A percentile compares a stretch with the other conserved stretches of the same genome.
These are phyloP conservation scores for Rhynchonycteris naso DNA, from an alignment of 2,797 vertebrate species.

Conservation along the genomic window DNA sequence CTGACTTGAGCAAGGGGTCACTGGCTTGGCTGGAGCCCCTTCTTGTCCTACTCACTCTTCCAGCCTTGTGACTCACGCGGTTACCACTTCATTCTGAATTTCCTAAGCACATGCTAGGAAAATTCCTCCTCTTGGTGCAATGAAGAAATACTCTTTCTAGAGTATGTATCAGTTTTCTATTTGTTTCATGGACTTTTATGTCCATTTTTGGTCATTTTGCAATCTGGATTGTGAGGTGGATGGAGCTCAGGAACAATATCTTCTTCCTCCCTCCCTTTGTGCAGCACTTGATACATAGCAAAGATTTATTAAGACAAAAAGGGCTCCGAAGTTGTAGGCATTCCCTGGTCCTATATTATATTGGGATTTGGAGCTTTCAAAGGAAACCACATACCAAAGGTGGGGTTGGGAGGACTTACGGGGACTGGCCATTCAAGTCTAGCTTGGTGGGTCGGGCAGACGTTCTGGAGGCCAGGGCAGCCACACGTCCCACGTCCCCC, in stretches of 20 bases:
- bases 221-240: background rate
- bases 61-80: background rate
- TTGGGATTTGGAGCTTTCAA: background rate
- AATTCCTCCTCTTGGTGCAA: background rate
- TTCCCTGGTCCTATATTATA: background rate
- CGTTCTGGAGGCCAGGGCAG: conserved; percentile 81
- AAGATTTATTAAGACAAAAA: background rate
- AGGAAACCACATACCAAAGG: background rate
- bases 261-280: background rate
- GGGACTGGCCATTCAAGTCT: conserved; percentile 84
- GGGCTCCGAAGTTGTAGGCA: background rate
- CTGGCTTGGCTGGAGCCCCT: too few species aligned
- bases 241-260: background rate
- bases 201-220: background rate
- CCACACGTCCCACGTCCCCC: conserved; percentile 83
- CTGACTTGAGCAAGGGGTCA: background rate
- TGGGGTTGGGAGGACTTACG: conserved; percentile 75
- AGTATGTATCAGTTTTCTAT: background rate
- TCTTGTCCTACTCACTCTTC: background rate
- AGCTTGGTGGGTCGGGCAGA: conserved; percentile 84
- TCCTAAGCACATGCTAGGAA: background rate
- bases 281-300: background rate
- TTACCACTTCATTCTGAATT: background rate
- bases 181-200: conserved; percentile 5
- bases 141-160: conserved; percentile 28